Conservation (phyloP, 1,140 invertebrate genomes). For the Notospermus geniculatus region DNA sequence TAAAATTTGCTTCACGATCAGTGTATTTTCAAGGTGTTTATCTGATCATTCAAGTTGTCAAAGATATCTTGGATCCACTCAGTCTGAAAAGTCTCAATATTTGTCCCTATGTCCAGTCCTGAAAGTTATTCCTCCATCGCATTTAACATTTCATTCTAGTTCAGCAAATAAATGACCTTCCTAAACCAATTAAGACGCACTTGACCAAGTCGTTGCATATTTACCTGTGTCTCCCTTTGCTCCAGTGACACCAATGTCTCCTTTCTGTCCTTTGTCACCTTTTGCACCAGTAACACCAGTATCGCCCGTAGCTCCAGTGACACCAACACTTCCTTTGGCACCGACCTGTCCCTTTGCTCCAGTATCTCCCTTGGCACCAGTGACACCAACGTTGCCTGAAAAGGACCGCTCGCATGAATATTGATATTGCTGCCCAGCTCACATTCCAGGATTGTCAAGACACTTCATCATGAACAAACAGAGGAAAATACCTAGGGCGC, state of each 20-base stretch:
- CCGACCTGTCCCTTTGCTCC: constrained; percentile 1
- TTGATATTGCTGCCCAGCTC: too few relatives aligned
- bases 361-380: not conserved
- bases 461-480: too few relatives aligned
- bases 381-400: constrained; percentile 6
- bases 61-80: not conserved
- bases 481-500: too few relatives aligned
- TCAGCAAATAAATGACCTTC: not conserved
- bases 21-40: not conserved
- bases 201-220: constrained; percentile 5
- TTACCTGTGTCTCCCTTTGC: not conserved
- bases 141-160: not conserved
- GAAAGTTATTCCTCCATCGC: not conserved
- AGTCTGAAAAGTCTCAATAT: not conserved
- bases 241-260: constrained; percentile 7
- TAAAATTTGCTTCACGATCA: too few relatives aligned
- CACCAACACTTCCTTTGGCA: constrained; percentile 1
- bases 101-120: not conserved
- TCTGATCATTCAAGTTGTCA: not conserved
- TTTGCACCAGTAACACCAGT: constrained; percentile 2
- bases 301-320: constrained; percentile 5
- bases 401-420: too few relatives aligned
- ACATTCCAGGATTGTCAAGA: too few relatives aligned
- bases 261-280: not conserved
- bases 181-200: not conserved